Evolutionary conservation across 2,113 vertebrate genomes (phyloP).

Genomic region (Epinephelus fuscoguttatus): DNA sequence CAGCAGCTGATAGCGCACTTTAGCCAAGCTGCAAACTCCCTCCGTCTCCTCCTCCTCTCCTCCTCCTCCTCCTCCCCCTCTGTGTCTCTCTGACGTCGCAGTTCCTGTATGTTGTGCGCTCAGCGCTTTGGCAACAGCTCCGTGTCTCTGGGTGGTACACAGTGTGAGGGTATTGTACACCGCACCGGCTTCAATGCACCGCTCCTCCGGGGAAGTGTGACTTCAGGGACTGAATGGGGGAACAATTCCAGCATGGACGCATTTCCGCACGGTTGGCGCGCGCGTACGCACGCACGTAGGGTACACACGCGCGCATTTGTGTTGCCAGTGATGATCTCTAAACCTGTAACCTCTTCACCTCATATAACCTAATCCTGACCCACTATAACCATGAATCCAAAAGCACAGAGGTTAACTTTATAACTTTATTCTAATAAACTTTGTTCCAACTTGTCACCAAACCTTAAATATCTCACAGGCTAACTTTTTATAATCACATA

Average conservation of each 20-base stretch:
- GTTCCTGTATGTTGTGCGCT: slow-evolving; percentile 73
- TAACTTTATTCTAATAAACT: neutral
- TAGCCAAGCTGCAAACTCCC: slow-evolving; percentile 46
- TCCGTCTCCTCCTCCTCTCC: slow-evolving; percentile 10
- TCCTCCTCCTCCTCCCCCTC: slow-evolving; percentile 20
- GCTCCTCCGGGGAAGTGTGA: slow-evolving; percentile 10
- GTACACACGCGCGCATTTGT: neutral
- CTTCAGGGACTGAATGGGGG: neutral
- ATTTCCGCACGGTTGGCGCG: neutral
- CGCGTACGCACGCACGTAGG: neutral
- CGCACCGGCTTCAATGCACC: neutral
- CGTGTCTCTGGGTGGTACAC: slow-evolving; percentile 16
- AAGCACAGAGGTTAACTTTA: neutral
- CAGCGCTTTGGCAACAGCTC: slow-evolving; percentile 58
- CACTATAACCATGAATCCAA: neutral
- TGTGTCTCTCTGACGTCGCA: slow-evolving; percentile 60
- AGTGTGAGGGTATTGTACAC: neutral
- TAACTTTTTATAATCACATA: too few species aligned
- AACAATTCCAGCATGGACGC: neutral
- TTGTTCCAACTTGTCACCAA: neutral
- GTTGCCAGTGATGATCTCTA: neutral
- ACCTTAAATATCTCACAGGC: neutral
- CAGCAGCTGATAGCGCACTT: slow-evolving; percentile 78
- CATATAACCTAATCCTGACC: neutral
- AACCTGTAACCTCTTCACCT: neutral